A percentile compares a stretch with the other conserved stretches of the same genome.
phyloP scores from a whole-genome alignment of 2,797 vertebrate genomes.

The Pangasius djambal region DNA sequence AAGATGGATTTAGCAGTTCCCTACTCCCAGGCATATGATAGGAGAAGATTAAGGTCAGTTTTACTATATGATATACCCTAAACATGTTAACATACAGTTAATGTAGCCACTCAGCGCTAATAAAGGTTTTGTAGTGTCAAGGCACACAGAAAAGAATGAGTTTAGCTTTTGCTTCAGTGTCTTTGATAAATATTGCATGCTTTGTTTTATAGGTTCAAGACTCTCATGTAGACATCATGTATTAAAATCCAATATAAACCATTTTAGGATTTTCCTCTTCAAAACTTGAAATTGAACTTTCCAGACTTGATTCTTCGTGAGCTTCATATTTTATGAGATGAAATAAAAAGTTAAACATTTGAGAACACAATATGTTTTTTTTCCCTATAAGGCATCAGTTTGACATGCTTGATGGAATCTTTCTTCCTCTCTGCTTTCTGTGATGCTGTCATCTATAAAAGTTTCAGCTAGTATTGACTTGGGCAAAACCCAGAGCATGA shows the following conservation, averaged over 20 bases:
- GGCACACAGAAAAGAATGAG: background rate
- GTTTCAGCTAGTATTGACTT: constrained; percentile 33
- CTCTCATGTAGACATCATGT: background rate
- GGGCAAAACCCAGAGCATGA: constrained; percentile 39
- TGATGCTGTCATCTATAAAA: constrained; percentile 19
- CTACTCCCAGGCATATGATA: background rate
- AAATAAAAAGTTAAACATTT: constrained; percentile 11
- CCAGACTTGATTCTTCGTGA: background rate
- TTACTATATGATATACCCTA: constrained; percentile 9
- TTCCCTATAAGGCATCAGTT: background rate
- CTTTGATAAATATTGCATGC: background rate
- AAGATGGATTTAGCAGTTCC: background rate
- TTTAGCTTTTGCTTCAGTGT: background rate
- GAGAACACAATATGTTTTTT: background rate
- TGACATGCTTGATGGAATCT: constrained; percentile 15
- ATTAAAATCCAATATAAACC: background rate
- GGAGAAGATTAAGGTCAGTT: background rate
- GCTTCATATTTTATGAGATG: constrained; percentile 9
- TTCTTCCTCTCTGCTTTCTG: constrained; percentile 18
- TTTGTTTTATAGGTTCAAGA: background rate
- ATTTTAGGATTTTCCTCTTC: background rate
- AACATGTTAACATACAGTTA: constrained; percentile 23
- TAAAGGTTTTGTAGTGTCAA: background rate
- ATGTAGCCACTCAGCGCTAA: background rate
- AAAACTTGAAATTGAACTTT: background rate